These are phyloP conservation scores for Phoxinus dragarum DNA, from an alignment of 2,797 vertebrate genomes.

Conservation along the genomic window DNA sequence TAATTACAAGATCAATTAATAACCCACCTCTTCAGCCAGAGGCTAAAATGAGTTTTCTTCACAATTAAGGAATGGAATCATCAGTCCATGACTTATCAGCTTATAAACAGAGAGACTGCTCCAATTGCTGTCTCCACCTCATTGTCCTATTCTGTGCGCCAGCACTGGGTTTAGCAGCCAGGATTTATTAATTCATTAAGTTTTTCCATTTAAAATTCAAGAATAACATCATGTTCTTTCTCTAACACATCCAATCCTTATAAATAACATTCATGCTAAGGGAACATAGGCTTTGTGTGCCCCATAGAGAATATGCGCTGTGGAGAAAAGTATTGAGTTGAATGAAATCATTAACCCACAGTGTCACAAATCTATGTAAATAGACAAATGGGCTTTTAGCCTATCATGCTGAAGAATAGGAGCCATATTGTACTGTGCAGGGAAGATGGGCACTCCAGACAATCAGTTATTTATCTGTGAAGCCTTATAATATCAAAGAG, in stretches of 20 bases:
- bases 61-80: conserved; percentile 83
- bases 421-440: conserved; percentile 32
- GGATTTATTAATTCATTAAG: conserved; percentile 85
- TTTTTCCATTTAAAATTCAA: conserved; percentile 79
- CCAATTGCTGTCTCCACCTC: conserved; percentile 75
- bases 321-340: conserved; percentile 56
- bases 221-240: conserved; percentile 78
- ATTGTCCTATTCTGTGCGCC: conserved; percentile 77
- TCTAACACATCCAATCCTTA: conserved; percentile 71
- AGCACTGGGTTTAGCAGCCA: conserved; percentile 75
- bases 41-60: conserved; percentile 80
- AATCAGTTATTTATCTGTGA: conserved; percentile 50
- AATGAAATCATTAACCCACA: conserved; percentile 67
- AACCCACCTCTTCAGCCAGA: conserved; percentile 79
- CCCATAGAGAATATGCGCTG: conserved; percentile 32
- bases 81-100: conserved; percentile 85
- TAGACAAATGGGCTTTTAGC: conserved; percentile 49
- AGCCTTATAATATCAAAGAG: conserved; percentile 46
- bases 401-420: conserved; percentile 46
- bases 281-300: conserved; percentile 52
- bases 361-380: conserved; percentile 61
- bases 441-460: conserved; percentile 50
- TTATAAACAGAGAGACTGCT: conserved; percentile 79
- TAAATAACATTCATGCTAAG: conserved; percentile 74
- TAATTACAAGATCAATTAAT: conserved; percentile 84